phyloP scores from a whole-genome alignment of 2,797 vertebrate genomes.

The Myotis myotis region DNA sequence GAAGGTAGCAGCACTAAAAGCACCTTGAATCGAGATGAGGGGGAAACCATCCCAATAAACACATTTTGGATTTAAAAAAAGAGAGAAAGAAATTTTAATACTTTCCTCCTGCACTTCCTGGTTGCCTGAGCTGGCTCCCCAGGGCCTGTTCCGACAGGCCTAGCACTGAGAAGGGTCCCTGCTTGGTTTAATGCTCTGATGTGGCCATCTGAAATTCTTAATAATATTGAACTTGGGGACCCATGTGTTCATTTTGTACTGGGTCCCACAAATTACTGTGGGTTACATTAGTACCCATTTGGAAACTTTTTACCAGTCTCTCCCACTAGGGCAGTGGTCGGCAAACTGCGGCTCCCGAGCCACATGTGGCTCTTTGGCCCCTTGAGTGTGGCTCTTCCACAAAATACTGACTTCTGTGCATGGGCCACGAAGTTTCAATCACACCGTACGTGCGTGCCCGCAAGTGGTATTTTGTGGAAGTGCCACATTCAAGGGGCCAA shows the following conservation, averaged over 20 bases:
- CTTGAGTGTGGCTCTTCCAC: too few species aligned
- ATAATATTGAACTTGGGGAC: neutral
- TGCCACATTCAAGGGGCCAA: too few species aligned
- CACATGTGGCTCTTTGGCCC: too few species aligned
- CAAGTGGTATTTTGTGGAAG: too few species aligned
- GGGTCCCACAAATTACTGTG: neutral
- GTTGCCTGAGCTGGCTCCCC: neutral
- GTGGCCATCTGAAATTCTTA: neutral
- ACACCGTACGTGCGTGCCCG: fast-evolving
- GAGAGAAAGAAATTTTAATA: neutral
- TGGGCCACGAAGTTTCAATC: too few species aligned
- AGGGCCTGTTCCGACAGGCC: neutral
- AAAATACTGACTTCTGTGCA: too few species aligned
- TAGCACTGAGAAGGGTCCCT: neutral
- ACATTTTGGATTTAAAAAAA: too few species aligned
- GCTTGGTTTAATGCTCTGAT: neutral
- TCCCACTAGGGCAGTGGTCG: neutral
- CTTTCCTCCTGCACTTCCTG: neutral
- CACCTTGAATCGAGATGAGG: too few species aligned
- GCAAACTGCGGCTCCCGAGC: too few species aligned
- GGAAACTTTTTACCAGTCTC: neutral
- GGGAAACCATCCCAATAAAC: too few species aligned
- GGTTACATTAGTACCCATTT: neutral
- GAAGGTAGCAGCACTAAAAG: too few species aligned
- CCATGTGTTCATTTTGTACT: neutral